Evolutionary conservation across 2,797 vertebrate species (phyloP), one percentile per base, ranked within the genome.

Genomic region (Rhinogobio ventralis): DNA sequence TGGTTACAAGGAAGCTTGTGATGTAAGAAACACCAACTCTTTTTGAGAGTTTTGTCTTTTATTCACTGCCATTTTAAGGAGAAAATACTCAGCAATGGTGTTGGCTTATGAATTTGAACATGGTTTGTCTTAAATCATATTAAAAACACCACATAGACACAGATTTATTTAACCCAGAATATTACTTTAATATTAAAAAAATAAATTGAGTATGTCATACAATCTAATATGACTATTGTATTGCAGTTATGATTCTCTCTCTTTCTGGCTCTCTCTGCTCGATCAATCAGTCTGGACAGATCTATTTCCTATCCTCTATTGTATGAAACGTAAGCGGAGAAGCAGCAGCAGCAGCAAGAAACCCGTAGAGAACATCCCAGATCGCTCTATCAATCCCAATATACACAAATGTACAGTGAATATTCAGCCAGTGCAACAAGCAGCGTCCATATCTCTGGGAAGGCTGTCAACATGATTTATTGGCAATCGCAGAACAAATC

Each of bases 381-480:
- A 79, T n/a, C 62, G 0, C 62, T 36, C 62, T 17, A 51, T 57
- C 73, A 67, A 19, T 33, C 77, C 45, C 45, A 36, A 67, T 36
- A 67, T 10, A 49, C 28, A 79, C 30, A 67, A 57, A 1, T 3
- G 1, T 39, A 57, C 62, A 51, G 78, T 67, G 62, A 51, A 51
- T 67, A 36, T 51, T 67, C 46, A 79, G 62, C 19, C 19, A 0
- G 20, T 15, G 28, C 20, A 49, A 51, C 60, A 79, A 62, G 30
- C 73, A 55, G 20, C 20, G 20, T 25, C 20, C 13, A 17, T 23
- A 51, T 15, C 28, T n/a, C 28, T 51, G 19, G 77, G n/a, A 67
- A 79, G 49, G 6, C 78, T 30, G 45, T 67, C 78, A 79, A 51
- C 19, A 51, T 51, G 60, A 79, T 79, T 79, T 62, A 78, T 62